Percentiles rank a stretch among this genome's conserved stretches.
Evolutionary conservation across 2,888 invertebrate genomes (phyloP).

Genomic region (Silvanus unidentatus): DNA sequence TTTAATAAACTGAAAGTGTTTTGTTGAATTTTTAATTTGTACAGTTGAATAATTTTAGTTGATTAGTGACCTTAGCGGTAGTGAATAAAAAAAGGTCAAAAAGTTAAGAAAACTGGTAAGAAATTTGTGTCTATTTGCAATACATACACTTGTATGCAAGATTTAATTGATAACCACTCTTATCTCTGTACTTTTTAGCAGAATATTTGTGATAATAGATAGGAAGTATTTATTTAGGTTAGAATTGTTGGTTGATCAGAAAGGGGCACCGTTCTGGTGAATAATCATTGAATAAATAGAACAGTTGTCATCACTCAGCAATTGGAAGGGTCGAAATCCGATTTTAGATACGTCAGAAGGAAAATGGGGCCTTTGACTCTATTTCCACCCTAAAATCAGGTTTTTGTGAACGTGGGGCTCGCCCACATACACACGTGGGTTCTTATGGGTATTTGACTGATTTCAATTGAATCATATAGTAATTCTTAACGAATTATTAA

Average conservation of each 20-base stretch:
- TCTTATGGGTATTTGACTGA: conserved; percentile 27
- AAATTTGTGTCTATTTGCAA: no score
- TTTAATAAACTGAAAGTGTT: neutral
- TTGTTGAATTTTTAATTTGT: neutral
- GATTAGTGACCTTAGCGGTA: conserved; percentile 22
- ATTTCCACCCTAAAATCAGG: neutral
- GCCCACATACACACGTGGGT: conserved; percentile 10
- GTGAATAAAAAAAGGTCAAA: conserved; percentile 16
- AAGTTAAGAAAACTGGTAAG: no score
- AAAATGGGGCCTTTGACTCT: no score
- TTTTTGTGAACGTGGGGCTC: neutral
- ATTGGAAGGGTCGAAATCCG: no score
- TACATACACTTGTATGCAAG: no score
- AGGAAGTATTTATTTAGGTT: conserved; percentile 41
- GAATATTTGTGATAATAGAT: conserved; percentile 26
- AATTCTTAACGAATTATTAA: conserved; percentile 12
- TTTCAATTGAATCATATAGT: conserved; percentile 24
- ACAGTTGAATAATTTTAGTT: neutral
- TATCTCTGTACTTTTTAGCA: no score
- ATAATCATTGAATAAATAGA: no score
- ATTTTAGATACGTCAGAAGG: no score
- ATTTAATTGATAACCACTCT: no score
- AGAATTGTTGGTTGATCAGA: conserved; percentile 19
- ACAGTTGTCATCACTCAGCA: no score
- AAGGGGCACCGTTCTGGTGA: no score